A percentile compares a stretch with the other conserved stretches of the same genome.
phyloP scores from a whole-genome alignment of 2,113 vertebrate species.

The Grus americana region DNA sequence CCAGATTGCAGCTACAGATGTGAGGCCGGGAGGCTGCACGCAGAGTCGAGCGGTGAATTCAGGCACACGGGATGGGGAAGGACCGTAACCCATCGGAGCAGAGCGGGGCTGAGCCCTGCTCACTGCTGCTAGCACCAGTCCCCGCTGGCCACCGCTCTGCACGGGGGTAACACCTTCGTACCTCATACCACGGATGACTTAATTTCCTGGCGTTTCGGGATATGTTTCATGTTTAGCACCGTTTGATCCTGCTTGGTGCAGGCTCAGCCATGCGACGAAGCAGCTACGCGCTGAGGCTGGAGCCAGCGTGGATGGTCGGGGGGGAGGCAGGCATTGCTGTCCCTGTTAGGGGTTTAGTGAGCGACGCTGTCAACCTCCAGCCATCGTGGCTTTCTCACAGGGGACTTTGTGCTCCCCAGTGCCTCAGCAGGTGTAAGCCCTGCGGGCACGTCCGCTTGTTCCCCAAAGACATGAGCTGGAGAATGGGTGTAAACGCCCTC shows the following conservation, averaged over 20 bases:
- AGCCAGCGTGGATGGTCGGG: not conserved
- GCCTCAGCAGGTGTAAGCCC: not conserved
- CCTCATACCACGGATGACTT: not conserved
- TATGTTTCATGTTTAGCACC: not conserved
- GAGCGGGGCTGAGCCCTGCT: rapidly evolving
- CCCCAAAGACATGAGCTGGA: not conserved
- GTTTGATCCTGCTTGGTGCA: not conserved
- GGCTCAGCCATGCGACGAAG: not conserved
- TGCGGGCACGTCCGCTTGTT: rapidly evolving
- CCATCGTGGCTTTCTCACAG: not conserved
- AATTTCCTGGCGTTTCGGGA: not conserved
- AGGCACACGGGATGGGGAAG: not conserved
- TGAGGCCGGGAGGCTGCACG: not conserved
- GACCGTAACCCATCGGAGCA: not conserved
- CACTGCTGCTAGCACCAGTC: not conserved
- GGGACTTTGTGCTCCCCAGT: not conserved
- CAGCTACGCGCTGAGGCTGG: not conserved
- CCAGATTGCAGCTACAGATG: not conserved
- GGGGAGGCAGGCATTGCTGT: not conserved
- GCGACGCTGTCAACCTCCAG: not conserved
- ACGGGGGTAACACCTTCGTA: not conserved
- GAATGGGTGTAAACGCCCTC: not conserved
- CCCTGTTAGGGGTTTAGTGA: not conserved
- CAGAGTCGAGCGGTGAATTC: not conserved
- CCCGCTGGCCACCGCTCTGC: not conserved